Evolutionary conservation across 2,797 vertebrate genomes (phyloP).

Genomic region (Muscicapa striata): DNA sequence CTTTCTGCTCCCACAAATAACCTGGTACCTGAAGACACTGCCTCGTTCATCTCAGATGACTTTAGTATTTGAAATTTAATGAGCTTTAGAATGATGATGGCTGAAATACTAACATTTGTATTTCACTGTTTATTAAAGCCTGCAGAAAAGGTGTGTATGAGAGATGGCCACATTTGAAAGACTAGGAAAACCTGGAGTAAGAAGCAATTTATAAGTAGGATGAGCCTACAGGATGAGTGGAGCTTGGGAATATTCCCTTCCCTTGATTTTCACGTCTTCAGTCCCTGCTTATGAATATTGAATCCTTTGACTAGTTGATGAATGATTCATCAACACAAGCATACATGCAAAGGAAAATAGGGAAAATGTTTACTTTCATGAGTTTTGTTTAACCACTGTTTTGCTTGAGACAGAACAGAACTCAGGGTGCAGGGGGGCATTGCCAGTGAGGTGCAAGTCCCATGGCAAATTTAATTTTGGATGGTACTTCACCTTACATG

Average conservation of each 20-base stretch:
- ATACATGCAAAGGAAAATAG: neutral
- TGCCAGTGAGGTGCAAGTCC: neutral
- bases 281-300: constrained; percentile 43
- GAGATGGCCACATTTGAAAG: neutral
- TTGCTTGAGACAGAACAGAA: neutral
- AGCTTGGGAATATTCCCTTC: constrained; percentile 5
- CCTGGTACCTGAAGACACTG: neutral
- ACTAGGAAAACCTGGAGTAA: neutral
- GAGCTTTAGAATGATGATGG: neutral
- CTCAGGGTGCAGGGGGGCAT: neutral
- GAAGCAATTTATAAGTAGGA: neutral
- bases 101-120: neutral
- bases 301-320: constrained; percentile 26
- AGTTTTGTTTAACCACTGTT: constrained; percentile 3
- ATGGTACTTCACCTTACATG: neutral
- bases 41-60: neutral
- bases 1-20: constrained; percentile 11
- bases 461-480: neutral
- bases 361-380: constrained; percentile 7
- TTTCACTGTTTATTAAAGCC: constrained; percentile 1
- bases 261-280: neutral
- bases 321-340: constrained; percentile 42
- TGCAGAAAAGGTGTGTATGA: neutral
- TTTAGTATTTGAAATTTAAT: neutral
- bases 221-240: neutral